These are phyloP conservation scores for Grammomys dolichurus DNA, from an alignment of 2,113 vertebrate species.

Conservation along the genomic window DNA sequence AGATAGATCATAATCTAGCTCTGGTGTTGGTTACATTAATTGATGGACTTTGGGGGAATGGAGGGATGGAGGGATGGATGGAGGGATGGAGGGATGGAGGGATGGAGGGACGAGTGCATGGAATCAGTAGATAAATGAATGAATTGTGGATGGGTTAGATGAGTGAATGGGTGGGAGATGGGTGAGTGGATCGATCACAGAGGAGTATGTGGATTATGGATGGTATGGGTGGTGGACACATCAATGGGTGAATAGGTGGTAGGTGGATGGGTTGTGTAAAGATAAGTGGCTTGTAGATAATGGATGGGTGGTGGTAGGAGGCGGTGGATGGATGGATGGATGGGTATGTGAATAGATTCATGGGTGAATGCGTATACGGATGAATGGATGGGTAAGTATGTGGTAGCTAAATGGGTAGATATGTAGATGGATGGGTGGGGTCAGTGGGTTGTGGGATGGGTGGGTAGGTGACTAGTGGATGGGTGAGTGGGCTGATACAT, in stretches of 20 bases:
- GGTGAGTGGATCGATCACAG: not conserved
- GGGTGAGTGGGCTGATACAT: not conserved
- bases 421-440: not conserved
- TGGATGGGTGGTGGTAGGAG: not conserved
- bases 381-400: too few relatives aligned
- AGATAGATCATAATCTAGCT: not conserved
- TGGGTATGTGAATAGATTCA: not conserved
- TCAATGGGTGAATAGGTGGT: not conserved
- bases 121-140: not conserved
- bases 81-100: too few relatives aligned
- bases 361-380: not conserved
- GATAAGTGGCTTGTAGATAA: not conserved
- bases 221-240: not conserved
- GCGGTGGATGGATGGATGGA: not conserved
- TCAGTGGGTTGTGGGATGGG: not conserved
- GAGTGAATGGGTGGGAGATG: not conserved
- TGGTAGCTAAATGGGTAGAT: too few relatives aligned
- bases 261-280: not conserved
- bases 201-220: not conserved
- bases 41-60: too few relatives aligned
- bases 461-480: not conserved
- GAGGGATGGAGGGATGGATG: not conserved
- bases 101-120: not conserved
- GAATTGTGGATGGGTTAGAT: not conserved
- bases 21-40: not conserved